A percentile compares a stretch with the other conserved stretches of the same genome.
phyloP scores from a whole-genome alignment of 2,888 invertebrate genomes.

The Reticulitermes lucifugus region DNA sequence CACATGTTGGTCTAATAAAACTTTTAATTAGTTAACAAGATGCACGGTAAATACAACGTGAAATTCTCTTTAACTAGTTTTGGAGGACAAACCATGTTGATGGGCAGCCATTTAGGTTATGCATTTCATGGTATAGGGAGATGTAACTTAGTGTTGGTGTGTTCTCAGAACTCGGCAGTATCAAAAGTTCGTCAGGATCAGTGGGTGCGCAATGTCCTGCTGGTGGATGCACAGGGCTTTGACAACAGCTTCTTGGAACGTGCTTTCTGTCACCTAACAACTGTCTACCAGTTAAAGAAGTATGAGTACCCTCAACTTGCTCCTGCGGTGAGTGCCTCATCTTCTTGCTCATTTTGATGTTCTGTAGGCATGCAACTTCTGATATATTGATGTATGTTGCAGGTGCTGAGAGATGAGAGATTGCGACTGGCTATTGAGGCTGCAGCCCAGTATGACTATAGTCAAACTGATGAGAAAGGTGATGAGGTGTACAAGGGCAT shows the following conservation, averaged over 20 bases:
- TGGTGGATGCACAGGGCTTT: slow-evolving; percentile 68
- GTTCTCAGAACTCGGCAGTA: slow-evolving; percentile 7
- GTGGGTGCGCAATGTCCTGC: slow-evolving; percentile 67
- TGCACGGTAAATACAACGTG: no score
- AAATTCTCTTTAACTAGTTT: no score
- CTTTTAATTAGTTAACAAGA: no score
- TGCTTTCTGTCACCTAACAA: slow-evolving; percentile 74
- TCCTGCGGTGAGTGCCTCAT: slow-evolving; percentile 37
- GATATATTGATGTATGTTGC: not conserved
- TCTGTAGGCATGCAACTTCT: not conserved
- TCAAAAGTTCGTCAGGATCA: slow-evolving; percentile 11
- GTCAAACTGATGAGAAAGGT: slow-evolving; percentile 59
- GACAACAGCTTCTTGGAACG: slow-evolving; percentile 71
- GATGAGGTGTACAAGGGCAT: slow-evolving; percentile 68
- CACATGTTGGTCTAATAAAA: no score
- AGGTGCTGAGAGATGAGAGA: slow-evolving; percentile 73
- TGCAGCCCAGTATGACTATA: slow-evolving; percentile 71
- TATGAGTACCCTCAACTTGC: slow-evolving; percentile 76
- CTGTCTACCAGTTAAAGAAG: slow-evolving; percentile 73
- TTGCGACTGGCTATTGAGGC: slow-evolving; percentile 79
- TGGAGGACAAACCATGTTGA: no score
- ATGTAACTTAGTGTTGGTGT: not conserved
- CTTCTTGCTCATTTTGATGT: not conserved
- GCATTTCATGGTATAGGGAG: not conserved
- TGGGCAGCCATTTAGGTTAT: not conserved